Evolutionary conservation across 2,113 vertebrate genomes (phyloP).

Genomic region (Leuciscus idus): DNA sequence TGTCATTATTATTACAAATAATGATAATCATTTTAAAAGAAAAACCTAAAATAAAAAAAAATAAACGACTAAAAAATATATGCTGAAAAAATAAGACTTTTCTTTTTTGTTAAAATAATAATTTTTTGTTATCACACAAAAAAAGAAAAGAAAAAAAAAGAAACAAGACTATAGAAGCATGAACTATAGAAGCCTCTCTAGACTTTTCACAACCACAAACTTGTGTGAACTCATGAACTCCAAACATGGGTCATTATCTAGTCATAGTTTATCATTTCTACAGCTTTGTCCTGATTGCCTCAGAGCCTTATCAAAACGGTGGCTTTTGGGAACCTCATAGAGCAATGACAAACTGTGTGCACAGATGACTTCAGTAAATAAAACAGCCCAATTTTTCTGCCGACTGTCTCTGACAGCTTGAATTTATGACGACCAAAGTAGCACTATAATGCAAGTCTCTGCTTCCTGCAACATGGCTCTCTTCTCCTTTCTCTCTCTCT

Average conservation of each 20-base stretch:
- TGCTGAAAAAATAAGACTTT: no score
- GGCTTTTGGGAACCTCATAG: neutral
- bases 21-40: no score
- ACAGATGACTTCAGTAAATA: conserved; percentile 22
- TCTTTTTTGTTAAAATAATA: no score
- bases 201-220: neutral
- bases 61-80: no score
- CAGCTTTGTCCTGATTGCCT: conserved; percentile 4
- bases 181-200: neutral
- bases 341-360: conserved; percentile 9
- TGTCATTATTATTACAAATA: no score
- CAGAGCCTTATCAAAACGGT: neutral
- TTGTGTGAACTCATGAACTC: neutral
- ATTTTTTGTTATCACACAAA: no score
- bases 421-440: conserved; percentile 27
- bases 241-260: neutral
- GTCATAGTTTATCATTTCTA: neutral
- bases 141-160: no score
- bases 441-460: conserved; percentile 22
- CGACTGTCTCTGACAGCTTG: conserved; percentile 11
- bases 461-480: conserved; percentile 16
- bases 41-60: no score
- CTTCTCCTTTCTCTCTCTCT: neutral
- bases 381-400: conserved; percentile 28
- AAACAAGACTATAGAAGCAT: no score